These are phyloP conservation scores for Artibeus jamaicensis DNA, from an alignment of 2,797 vertebrate genomes.

Conservation along the genomic window DNA sequence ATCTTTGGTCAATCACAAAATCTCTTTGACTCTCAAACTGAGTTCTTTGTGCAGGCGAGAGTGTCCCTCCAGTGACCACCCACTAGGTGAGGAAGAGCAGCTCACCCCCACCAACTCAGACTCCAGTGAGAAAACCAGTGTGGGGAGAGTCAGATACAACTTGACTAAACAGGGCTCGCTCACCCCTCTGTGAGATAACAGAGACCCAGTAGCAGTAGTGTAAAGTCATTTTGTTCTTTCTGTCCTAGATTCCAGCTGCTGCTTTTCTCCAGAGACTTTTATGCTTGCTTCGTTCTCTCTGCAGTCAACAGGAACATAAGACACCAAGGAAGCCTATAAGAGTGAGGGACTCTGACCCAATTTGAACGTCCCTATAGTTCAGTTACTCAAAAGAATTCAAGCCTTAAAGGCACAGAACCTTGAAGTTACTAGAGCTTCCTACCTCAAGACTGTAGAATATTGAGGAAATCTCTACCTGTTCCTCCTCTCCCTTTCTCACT, in stretches of 20 bases:
- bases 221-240: constrained; percentile 62
- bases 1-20: constrained; percentile 24
- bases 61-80: constrained; percentile 46
- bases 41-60: constrained; percentile 29
- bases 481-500: neutral
- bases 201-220: neutral
- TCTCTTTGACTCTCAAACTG: neutral
- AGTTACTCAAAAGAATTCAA: constrained; percentile 52
- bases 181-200: neutral
- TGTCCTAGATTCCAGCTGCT: constrained; percentile 68
- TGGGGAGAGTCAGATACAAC: neutral
- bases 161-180: neutral
- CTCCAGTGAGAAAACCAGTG: constrained; percentile 13
- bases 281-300: constrained; percentile 66
- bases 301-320: constrained; percentile 62
- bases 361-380: constrained; percentile 48
- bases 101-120: neutral
- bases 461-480: neutral
- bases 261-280: constrained; percentile 59
- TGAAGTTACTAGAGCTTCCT: neutral
- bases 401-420: constrained; percentile 54
- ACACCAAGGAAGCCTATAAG: constrained; percentile 40
- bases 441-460: neutral
- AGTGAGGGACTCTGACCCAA: constrained; percentile 53
- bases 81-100: constrained; percentile 51